These are phyloP conservation scores for Polydrusus pterygomalis DNA, from an alignment of 2,888 invertebrate species.

Conservation along the genomic window DNA sequence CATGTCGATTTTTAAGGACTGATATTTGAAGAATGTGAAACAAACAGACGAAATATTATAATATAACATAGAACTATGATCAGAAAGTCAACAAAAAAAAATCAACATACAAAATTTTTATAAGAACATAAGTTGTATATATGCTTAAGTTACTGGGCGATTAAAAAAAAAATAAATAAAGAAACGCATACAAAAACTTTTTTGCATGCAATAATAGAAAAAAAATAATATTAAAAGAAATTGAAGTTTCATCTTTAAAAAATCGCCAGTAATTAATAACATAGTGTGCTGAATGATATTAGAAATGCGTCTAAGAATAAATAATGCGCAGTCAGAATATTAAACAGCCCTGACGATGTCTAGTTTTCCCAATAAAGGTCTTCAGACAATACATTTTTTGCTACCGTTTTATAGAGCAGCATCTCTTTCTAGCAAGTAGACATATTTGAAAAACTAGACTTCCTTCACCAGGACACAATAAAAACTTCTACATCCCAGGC, in stretches of 20 bases:
- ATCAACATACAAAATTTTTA: too few relatives aligned
- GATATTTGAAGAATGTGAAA: too few relatives aligned
- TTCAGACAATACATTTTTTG: too few relatives aligned
- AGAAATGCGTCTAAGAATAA: slow-evolving; percentile 8
- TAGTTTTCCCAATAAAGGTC: background rate
- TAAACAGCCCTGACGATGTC: background rate
- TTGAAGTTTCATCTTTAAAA: background rate
- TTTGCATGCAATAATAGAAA: background rate
- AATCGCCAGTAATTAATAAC: background rate
- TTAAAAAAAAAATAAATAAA: too few relatives aligned
- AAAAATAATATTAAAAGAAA: background rate
- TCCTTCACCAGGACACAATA: background rate
- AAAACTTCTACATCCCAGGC: slow-evolving; percentile 24
- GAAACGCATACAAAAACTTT: too few relatives aligned
- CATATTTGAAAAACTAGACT: background rate
- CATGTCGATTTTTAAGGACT: background rate
- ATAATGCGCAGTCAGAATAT: slow-evolving; percentile 13
- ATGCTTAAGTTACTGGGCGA: too few relatives aligned
- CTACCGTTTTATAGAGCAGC: too few relatives aligned
- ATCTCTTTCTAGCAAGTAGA: too few relatives aligned
- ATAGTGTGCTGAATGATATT: slow-evolving; percentile 5
- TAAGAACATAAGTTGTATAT: too few relatives aligned
- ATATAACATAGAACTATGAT: too few relatives aligned
- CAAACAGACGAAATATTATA: too few relatives aligned
- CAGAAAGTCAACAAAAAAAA: too few relatives aligned